Conservation (phyloP, 2,888 invertebrate species). For the Petrophora chlorosata region DNA sequence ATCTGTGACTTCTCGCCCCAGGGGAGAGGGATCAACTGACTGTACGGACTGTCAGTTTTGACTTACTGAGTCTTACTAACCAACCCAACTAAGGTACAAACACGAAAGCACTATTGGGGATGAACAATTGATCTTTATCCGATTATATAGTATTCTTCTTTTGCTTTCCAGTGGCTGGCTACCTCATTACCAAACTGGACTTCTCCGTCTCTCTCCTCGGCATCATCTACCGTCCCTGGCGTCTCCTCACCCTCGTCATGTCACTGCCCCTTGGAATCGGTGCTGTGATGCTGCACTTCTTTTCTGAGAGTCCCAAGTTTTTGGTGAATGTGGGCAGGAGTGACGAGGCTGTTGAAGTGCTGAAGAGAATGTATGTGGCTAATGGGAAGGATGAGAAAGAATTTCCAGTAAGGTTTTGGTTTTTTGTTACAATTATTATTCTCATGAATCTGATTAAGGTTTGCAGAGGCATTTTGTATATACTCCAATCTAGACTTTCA, state of each 20-base stretch:
- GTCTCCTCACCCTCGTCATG: constrained; percentile 72
- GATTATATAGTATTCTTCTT: too few species aligned
- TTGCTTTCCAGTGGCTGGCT: constrained; percentile 61
- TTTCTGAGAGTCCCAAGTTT: constrained; percentile 90
- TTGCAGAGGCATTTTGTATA: too few species aligned
- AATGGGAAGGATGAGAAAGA: constrained; percentile 72
- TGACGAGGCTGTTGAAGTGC: constrained; percentile 84
- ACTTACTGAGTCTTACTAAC: too few species aligned
- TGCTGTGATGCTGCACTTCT: constrained; percentile 81
- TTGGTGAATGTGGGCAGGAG: constrained; percentile 86
- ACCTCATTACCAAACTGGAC: constrained; percentile 65
- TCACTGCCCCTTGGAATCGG: constrained; percentile 86
- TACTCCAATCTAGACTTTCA: too few species aligned
- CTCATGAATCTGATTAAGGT: background rate
- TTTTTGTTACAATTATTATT: too few species aligned
- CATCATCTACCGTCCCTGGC: constrained; percentile 67
- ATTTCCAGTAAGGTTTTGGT: constrained; percentile 58
- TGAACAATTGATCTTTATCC: too few species aligned
- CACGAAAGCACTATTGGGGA: too few species aligned
- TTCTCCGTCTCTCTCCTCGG: constrained; percentile 61
- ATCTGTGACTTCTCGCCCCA: too few species aligned
- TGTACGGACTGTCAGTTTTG: too few species aligned
- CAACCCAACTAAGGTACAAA: too few species aligned
- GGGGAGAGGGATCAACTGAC: too few species aligned
- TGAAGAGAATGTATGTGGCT: constrained; percentile 82